phyloP scores from a whole-genome alignment of 2,113 vertebrate species.

The Tupaia tana region DNA sequence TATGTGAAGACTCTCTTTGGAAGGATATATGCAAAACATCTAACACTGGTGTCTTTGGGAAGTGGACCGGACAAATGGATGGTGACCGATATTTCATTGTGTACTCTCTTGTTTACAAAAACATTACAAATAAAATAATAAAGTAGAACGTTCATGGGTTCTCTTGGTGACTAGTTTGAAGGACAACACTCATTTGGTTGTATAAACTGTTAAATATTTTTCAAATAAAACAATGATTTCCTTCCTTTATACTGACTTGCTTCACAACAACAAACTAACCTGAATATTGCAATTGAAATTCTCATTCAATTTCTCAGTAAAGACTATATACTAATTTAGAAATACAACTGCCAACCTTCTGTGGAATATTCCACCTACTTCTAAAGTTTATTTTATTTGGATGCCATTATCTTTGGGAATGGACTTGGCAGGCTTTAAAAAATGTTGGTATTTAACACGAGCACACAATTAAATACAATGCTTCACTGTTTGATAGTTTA shows the following conservation, averaged over 20 bases:
- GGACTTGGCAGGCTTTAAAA: not conserved
- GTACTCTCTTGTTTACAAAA: not conserved
- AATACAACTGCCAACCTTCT: not conserved
- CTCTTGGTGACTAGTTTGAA: not conserved
- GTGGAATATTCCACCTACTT: not conserved
- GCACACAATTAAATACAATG: not conserved
- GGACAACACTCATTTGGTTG: not conserved
- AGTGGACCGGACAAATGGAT: not conserved
- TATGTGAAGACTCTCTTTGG: not conserved
- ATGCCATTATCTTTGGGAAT: not conserved
- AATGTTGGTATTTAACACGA: not conserved
- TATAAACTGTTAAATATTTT: not conserved
- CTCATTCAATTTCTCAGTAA: not conserved
- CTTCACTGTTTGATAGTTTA: not conserved
- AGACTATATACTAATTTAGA: conserved; percentile 15
- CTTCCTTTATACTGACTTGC: not conserved
- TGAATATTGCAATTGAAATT: not conserved
- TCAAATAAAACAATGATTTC: not conserved
- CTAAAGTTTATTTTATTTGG: not conserved
- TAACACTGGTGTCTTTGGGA: not conserved
- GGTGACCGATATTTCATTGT: not conserved
- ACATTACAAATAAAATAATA: not conserved
- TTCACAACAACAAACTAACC: conserved; percentile 1
- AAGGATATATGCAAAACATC: not conserved
- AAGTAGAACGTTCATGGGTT: not conserved